Evolutionary conservation across 1,140 invertebrate genomes (phyloP), one percentile per base, ranked within the genome.

Genomic region (Apolygus lucorum): DNA sequence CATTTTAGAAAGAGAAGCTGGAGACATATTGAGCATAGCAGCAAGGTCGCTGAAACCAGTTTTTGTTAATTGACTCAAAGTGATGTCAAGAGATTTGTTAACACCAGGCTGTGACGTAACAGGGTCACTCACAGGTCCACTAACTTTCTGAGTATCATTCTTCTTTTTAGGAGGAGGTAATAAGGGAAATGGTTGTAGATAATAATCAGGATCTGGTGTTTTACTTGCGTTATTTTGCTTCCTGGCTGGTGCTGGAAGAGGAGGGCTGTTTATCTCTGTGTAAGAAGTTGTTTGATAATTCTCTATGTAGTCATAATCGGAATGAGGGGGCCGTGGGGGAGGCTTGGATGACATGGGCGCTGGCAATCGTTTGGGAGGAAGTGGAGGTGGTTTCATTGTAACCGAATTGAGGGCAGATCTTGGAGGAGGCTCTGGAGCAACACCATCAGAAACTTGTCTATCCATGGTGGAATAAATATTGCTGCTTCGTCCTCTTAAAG

Each of bases 31-130:
- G 22, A 94, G 78, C 75, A 88, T 89, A 25, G 76, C 74, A 0
- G 91, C 90, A 70, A 93, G 78, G 64, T 94, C 89, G 71, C 87
- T 87, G 71, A 93, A 83, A 71, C 89, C 89, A 74, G 90, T 85
- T 1, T 89, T 88, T 11, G 91, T 88, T 29, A 93, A 80, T 77
- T 94, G 90, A 74, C 84, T 89, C 49, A 93, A 79, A 0, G 90
- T 93, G 52, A 92, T 90, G 76, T 92, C 88, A 14, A 86, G 78
- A 27, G 83, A 78, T 25, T 74, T 72, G 52, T 75, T 77, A 34
- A 42, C 28, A 63, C 25, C 52, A 4, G 69, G 29, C 24, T 64
- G 63, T 63, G 62, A 24, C 21, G 4, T 54, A 21, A 13, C 22
- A 63, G 63, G 27, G 69, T 52, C 66, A 27, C 49, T 22, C 49